phyloP scores from a whole-genome alignment of 2,113 vertebrate genomes.

The Oplegnathus fasciatus region DNA sequence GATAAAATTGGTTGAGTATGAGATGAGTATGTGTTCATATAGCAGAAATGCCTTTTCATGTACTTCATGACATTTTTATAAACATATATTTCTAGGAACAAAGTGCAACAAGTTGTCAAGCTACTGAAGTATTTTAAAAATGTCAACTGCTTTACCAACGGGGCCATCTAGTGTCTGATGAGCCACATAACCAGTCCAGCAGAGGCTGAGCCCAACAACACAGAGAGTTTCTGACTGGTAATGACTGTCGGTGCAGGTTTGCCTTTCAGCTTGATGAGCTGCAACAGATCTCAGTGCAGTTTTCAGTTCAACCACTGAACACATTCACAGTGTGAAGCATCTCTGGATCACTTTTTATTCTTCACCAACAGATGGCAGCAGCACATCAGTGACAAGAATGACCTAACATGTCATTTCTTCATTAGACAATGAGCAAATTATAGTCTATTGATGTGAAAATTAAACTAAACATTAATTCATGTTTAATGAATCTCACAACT shows the following conservation, averaged over 20 bases:
- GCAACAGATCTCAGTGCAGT: neutral
- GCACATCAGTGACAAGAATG: neutral
- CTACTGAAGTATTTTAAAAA: neutral
- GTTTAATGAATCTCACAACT: neutral
- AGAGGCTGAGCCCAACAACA: neutral
- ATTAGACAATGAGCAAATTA: neutral
- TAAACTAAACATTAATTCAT: neutral
- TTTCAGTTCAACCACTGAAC: neutral
- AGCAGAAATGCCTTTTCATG: neutral
- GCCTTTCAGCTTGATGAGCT: neutral
- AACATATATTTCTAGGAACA: neutral
- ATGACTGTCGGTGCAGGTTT: neutral
- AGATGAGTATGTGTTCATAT: neutral
- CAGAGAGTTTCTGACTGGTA: neutral
- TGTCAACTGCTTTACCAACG: slow-evolving; percentile 49
- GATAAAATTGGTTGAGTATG: no score
- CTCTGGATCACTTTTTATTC: neutral
- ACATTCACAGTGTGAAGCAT: neutral
- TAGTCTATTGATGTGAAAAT: neutral
- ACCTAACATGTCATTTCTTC: neutral
- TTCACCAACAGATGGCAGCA: slow-evolving; percentile 49
- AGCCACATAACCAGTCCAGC: neutral
- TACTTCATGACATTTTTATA: neutral
- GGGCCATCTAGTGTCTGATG: slow-evolving; percentile 70
- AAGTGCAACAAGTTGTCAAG: neutral